Evolutionary conservation across 2,888 invertebrate species (phyloP).

Genomic region (Ennomos quercinarius): DNA sequence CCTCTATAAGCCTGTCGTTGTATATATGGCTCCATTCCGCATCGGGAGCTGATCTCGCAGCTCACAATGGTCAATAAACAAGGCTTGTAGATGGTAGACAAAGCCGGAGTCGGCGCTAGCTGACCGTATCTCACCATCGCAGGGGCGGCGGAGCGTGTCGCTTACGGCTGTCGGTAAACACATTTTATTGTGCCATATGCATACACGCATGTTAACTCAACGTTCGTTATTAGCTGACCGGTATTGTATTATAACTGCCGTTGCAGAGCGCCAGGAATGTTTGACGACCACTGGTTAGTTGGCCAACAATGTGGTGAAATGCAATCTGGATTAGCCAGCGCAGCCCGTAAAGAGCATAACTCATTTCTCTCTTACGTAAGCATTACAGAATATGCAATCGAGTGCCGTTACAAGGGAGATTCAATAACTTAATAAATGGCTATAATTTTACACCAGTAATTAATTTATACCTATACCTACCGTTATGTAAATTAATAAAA

Average conservation of each 20-base stretch:
- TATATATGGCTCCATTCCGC: constrained; percentile 70
- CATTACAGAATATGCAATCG: constrained; percentile 5
- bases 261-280: constrained; percentile 25
- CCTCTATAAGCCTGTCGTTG: constrained; percentile 52
- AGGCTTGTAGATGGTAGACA: constrained; percentile 72
- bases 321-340: constrained; percentile 19
- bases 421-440: background rate
- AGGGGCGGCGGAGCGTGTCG: constrained; percentile 73
- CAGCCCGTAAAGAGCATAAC: constrained; percentile 11
- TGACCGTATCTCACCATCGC: constrained; percentile 70
- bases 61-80: constrained; percentile 80
- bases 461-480: background rate
- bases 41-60: constrained; percentile 66
- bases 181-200: constrained; percentile 73
- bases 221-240: constrained; percentile 39
- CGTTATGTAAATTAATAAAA: background rate
- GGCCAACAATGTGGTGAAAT: constrained; percentile 29
- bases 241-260: constrained; percentile 34
- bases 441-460: background rate
- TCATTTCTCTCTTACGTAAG: constrained; percentile 19
- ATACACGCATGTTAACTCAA: constrained; percentile 62
- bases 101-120: constrained; percentile 66
- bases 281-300: constrained; percentile 17
- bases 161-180: constrained; percentile 73
- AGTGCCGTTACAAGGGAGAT: constrained; percentile 6